A percentile compares a stretch with the other conserved stretches of the same genome.
Conservation (phyloP, 2,113 vertebrate genomes). For the Australoheros scitulus region DNA sequence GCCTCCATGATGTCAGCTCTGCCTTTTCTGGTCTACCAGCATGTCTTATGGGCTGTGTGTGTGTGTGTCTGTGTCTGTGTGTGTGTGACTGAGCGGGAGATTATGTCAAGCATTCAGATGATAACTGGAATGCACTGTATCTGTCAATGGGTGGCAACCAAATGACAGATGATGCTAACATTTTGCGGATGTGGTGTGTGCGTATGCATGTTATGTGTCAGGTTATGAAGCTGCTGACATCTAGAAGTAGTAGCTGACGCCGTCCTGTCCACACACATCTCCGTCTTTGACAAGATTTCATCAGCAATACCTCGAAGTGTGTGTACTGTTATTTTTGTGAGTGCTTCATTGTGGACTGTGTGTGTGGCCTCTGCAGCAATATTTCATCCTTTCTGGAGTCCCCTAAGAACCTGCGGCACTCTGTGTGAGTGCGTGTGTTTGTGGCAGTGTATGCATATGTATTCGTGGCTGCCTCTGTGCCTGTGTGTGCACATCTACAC, state of each 20-base stretch:
- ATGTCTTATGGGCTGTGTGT: not conserved
- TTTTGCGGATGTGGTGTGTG: not conserved
- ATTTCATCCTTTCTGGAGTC: conserved; percentile 56
- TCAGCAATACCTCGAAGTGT: not conserved
- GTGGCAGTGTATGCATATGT: conserved; percentile 19
- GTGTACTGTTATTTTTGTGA: conserved; percentile 5
- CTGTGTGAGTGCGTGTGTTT: conserved; percentile 18
- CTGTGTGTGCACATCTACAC: conserved; percentile 14
- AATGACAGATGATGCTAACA: conserved; percentile 39
- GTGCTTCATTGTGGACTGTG: not conserved
- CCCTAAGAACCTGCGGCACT: conserved; percentile 37
- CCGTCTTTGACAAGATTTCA: conserved; percentile 33
- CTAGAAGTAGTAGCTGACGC: conserved; percentile 37
- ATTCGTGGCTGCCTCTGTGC: conserved; percentile 16
- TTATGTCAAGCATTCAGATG: conserved; percentile 30
- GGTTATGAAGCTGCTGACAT: conserved; percentile 48
- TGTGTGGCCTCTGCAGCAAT: conserved; percentile 56
- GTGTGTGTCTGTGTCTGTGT: not conserved
- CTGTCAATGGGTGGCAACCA: conserved; percentile 41
- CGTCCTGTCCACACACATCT: conserved; percentile 17
- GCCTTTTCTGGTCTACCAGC: conserved; percentile 2
- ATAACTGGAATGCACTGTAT: conserved; percentile 38
- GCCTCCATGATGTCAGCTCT: conserved; percentile 21
- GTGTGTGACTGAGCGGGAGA: not conserved
- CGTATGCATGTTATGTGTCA: conserved; percentile 38